Evolutionary conservation across 2,113 vertebrate species (phyloP).

Genomic region (Casuarius casuarius): DNA sequence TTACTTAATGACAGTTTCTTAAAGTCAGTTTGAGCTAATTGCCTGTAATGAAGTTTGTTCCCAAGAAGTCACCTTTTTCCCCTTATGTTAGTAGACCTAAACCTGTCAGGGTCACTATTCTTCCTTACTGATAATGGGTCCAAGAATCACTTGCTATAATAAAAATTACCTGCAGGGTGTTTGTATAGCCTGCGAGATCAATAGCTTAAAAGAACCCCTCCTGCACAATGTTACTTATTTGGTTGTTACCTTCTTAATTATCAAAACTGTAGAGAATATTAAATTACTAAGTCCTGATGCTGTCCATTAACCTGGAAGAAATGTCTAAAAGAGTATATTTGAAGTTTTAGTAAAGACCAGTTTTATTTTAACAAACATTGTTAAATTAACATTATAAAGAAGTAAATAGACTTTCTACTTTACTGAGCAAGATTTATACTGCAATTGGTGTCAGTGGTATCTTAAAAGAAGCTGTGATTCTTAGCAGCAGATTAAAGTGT

Average conservation of each 20-base stretch:
- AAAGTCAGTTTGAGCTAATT: background rate
- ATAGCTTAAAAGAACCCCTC: background rate
- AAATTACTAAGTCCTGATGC: slow-evolving; percentile 45
- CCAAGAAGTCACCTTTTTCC: background rate
- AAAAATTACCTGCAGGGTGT: background rate
- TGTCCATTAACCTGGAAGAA: slow-evolving; percentile 42
- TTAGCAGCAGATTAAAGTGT: slow-evolving; percentile 4
- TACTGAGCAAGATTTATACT: slow-evolving; percentile 44
- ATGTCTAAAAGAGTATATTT: background rate
- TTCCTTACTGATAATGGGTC: background rate
- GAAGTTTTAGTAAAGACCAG: slow-evolving; percentile 10
- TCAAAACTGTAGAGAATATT: background rate
- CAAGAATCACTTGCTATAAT: background rate
- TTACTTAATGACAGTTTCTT: background rate
- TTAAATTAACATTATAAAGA: slow-evolving; percentile 34
- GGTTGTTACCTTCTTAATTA: background rate
- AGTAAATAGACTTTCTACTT: slow-evolving; percentile 52
- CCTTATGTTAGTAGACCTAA: background rate
- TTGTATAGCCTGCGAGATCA: background rate
- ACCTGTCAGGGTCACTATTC: background rate
- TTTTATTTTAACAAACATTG: slow-evolving; percentile 51
- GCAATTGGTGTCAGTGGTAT: background rate
- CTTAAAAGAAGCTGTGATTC: slow-evolving; percentile 31
- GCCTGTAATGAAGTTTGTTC: background rate
- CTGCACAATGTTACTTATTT: background rate